Evolutionary conservation across 2,797 vertebrate species (phyloP).

Genomic region (Gymnoscopelus braueri): DNA sequence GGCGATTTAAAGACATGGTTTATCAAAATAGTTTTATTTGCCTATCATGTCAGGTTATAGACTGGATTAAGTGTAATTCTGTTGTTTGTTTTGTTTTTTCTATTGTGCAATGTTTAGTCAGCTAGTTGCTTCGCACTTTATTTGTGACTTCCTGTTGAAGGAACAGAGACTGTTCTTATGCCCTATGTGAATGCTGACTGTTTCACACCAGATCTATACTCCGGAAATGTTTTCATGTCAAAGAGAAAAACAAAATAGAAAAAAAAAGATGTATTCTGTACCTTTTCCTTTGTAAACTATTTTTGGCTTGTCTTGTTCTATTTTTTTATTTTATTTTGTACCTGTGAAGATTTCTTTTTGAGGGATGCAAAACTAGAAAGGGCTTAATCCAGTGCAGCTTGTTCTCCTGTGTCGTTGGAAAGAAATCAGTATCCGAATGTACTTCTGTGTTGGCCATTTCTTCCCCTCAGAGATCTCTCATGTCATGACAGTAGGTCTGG

Average conservation of each 20-base stretch:
- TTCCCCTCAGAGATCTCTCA: background rate
- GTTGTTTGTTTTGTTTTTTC: conserved; percentile 23
- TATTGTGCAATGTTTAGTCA: conserved; percentile 68
- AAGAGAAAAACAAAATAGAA: too few species aligned
- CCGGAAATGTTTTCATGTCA: conserved; percentile 67
- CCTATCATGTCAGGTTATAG: conserved; percentile 60
- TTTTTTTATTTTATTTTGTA: conserved; percentile 49
- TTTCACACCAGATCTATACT: conserved; percentile 73
- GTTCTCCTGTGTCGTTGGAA: conserved; percentile 68
- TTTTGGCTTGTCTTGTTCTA: conserved; percentile 51
- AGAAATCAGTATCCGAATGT: conserved; percentile 66
- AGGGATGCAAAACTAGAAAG: conserved; percentile 79
- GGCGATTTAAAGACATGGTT: conserved; percentile 32
- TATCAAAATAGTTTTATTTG: conserved; percentile 41
- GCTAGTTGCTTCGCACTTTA: conserved; percentile 81
- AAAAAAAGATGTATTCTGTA: conserved; percentile 69
- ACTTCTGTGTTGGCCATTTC: conserved; percentile 36
- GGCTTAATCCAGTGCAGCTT: conserved; percentile 80
- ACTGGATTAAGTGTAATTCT: conserved; percentile 50
- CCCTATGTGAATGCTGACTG: conserved; percentile 81
- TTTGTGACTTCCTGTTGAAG: conserved; percentile 73
- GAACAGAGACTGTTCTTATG: conserved; percentile 75
- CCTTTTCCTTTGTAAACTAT: conserved; percentile 71
- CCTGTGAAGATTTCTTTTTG: conserved; percentile 66
- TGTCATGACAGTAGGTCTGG: conserved; percentile 5